These are phyloP conservation scores for Didymodactylos carnosus DNA, from an alignment of 2,888 invertebrate species.

Conservation along the genomic window DNA sequence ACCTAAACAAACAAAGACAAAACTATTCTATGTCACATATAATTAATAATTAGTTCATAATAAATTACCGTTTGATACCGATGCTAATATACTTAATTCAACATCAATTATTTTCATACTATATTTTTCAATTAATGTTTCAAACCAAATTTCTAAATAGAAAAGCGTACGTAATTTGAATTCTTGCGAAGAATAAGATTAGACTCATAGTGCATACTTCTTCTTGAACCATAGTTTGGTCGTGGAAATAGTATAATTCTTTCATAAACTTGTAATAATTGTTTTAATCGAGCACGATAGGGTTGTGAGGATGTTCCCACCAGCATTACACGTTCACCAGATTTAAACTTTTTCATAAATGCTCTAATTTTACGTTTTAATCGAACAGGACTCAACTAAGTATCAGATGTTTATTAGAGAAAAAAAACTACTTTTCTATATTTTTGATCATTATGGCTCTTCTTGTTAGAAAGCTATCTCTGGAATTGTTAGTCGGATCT, in stretches of 20 bases:
- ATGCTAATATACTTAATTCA: background rate
- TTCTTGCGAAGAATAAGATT: background rate
- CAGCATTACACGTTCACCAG: background rate
- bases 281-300: background rate
- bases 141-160: background rate
- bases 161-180: background rate
- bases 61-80: background rate
- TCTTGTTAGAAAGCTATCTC: no score
- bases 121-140: background rate
- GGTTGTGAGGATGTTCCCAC: background rate
- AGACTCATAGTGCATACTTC: background rate
- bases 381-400: background rate
- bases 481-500: no score
- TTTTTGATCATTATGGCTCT: no score
- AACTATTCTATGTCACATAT: no score
- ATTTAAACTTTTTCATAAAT: background rate
- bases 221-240: background rate
- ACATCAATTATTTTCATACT: background rate
- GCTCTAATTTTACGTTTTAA: background rate
- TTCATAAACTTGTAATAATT: background rate
- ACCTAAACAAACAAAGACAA: no score
- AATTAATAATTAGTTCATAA: no score
- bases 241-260: background rate
- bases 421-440: no score
- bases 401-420: no score